phyloP scores from a whole-genome alignment of 2,113 vertebrate genomes.

The Mionectes macconnelli region DNA sequence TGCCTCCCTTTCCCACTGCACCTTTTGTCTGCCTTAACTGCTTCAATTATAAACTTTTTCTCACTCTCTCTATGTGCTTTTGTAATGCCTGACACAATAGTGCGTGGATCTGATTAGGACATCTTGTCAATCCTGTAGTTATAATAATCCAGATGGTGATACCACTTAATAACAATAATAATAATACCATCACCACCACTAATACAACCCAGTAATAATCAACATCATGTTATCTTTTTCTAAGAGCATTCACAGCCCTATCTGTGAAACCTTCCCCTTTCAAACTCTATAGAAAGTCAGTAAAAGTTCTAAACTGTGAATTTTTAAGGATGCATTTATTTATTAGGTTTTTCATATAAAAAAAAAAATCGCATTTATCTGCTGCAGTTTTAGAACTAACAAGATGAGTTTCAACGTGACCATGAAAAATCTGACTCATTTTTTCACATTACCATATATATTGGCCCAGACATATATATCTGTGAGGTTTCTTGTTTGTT shows the following conservation, averaged over 20 bases:
- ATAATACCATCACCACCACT: neutral
- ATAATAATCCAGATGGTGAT: constrained; percentile 25
- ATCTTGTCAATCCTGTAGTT: neutral
- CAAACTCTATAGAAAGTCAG: neutral
- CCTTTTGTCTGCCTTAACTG: constrained; percentile 33
- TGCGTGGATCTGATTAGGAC: neutral
- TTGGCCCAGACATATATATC: constrained; percentile 38
- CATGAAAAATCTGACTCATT: constrained; percentile 42
- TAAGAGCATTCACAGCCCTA: neutral
- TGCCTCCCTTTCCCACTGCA: neutral
- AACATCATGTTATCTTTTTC: neutral
- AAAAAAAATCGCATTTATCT: neutral
- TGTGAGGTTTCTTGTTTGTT: constrained; percentile 58
- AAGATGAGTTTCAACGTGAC: constrained; percentile 27
- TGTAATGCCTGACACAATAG: neutral
- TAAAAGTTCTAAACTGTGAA: neutral
- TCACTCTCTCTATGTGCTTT: neutral
- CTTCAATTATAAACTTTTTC: constrained; percentile 18
- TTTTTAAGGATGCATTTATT: neutral
- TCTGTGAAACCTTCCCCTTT: neutral
- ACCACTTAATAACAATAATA: neutral
- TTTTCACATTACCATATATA: constrained; percentile 51
- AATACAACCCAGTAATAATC: neutral
- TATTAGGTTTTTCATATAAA: neutral
- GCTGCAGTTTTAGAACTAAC: constrained; percentile 21